These are phyloP conservation scores for Brachionus sp. DNA, from an alignment of 1,140 invertebrate genomes.

Conservation along the genomic window DNA sequence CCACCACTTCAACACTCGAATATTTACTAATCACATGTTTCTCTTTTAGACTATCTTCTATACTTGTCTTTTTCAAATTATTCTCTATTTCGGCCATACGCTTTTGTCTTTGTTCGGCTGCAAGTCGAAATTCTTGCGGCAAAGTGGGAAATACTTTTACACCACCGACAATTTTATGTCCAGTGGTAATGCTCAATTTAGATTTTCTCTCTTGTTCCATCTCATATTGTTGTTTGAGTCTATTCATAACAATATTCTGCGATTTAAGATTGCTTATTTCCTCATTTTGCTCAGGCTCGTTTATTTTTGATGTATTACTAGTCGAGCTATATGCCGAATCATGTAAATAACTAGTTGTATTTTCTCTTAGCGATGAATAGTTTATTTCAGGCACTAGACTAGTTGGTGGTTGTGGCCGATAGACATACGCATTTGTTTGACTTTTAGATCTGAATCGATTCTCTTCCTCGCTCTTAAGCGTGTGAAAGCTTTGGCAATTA, in stretches of 20 bases:
- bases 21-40: neutral
- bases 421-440: neutral
- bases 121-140: neutral
- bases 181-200: neutral
- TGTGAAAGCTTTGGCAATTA: neutral
- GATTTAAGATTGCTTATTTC: constrained; percentile 19
- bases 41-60: neutral
- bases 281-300: neutral
- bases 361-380: neutral
- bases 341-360: neutral
- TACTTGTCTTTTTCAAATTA: neutral
- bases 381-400: neutral
- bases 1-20: neutral
- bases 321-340: neutral
- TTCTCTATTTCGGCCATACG: constrained; percentile 6
- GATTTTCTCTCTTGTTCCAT: neutral
- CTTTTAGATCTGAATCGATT: neutral
- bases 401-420: neutral
- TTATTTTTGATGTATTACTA: neutral
- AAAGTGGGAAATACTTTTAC: constrained; percentile 41
- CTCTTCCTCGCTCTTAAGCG: neutral
- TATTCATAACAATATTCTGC: neutral
- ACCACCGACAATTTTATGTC: constrained; percentile 37
- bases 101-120: constrained; percentile 26
- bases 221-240: neutral